Evolutionary conservation across 2,797 vertebrate genomes (phyloP).

Genomic region (Hippopotamyrus pictus): DNA sequence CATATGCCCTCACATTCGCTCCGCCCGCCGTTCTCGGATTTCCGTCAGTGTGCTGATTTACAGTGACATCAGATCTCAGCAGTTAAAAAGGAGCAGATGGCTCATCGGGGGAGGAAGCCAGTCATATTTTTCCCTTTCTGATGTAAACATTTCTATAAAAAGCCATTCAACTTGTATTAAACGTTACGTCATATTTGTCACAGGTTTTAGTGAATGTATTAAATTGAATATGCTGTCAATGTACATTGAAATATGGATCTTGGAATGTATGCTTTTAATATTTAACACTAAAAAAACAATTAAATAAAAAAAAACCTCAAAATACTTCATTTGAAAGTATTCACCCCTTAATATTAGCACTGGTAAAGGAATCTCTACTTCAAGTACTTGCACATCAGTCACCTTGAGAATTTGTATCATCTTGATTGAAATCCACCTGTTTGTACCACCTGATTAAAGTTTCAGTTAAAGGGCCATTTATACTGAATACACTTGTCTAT

Average conservation of each 20-base stretch:
- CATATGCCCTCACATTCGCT: conserved; percentile 19
- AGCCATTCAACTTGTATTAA: background rate
- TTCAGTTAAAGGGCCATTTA: background rate
- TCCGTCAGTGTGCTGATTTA: conserved; percentile 36
- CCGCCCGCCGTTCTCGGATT: conserved; percentile 25
- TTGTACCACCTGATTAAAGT: background rate
- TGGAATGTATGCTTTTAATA: background rate
- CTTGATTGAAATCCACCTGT: background rate
- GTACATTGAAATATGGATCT: background rate
- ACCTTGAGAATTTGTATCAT: background rate
- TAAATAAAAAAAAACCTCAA: background rate
- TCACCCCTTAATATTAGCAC: background rate
- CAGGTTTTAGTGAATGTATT: background rate
- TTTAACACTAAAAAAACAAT: background rate
- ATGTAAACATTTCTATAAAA: conserved; percentile 7
- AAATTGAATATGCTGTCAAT: background rate
- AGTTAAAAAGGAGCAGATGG: conserved; percentile 15
- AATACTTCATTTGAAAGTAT: background rate
- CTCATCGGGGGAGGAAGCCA: conserved; percentile 11
- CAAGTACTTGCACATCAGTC: background rate
- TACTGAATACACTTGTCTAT: background rate
- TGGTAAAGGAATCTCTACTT: background rate
- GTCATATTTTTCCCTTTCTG: conserved; percentile 11
- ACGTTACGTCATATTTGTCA: background rate
- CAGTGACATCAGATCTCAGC: conserved; percentile 13